Evolutionary conservation across 2,797 vertebrate genomes (phyloP).

Genomic region (Dryobates pubescens): DNA sequence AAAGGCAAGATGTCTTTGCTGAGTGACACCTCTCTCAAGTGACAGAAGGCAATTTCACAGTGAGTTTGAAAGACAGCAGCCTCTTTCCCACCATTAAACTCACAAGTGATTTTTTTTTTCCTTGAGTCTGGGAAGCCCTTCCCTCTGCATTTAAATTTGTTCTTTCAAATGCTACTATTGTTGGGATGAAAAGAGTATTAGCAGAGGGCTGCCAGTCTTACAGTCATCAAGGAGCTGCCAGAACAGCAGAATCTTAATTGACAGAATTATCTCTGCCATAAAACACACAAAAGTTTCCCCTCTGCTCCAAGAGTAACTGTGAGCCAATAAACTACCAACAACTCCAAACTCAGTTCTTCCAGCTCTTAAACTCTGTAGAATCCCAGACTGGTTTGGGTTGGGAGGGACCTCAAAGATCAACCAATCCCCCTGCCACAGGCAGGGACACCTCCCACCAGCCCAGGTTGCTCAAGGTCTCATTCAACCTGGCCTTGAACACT

Average conservation of each 20-base stretch:
- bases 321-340: not conserved
- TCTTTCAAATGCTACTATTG: conserved; percentile 25
- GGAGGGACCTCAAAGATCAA: too few species aligned
- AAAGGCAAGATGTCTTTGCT: not conserved
- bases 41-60: not conserved
- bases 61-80: not conserved
- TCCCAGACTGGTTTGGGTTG: too few species aligned
- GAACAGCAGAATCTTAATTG: not conserved
- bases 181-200: not conserved
- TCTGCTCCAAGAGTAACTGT: not conserved
- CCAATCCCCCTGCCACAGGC: too few species aligned
- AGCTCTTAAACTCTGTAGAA: not conserved
- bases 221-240: not conserved
- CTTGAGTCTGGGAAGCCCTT: not conserved
- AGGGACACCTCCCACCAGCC: too few species aligned
- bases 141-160: conserved; percentile 11
- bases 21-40: conserved; percentile 2
- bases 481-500: too few species aligned
- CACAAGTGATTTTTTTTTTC: not conserved
- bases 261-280: conserved; percentile 2
- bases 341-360: not conserved
- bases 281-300: not conserved
- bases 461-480: too few species aligned
- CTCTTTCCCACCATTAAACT: not conserved
- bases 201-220: not conserved